Evolutionary conservation across 2,113 vertebrate genomes (phyloP).

Genomic region (Calypte anna): DNA sequence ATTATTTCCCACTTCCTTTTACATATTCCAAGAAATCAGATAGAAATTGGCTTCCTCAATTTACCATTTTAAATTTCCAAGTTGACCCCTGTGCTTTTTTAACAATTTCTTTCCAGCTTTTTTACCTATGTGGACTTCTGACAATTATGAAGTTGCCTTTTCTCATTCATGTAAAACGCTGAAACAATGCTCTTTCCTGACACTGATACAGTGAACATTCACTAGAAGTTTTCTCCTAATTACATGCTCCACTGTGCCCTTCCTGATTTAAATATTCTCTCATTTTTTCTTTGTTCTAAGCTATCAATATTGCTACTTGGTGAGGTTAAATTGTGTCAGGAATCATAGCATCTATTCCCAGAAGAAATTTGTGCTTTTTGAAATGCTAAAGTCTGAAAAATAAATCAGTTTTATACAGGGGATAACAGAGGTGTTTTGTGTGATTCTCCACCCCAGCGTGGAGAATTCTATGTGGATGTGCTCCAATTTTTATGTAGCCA

Average conservation of each 20-base stretch:
- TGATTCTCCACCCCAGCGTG: neutral
- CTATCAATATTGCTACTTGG: neutral
- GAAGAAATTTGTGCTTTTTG: neutral
- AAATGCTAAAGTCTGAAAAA: conserved; percentile 3
- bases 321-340: neutral
- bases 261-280: conserved; percentile 67
- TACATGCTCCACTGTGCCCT: conserved; percentile 64
- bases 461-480: neutral
- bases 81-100: neutral
- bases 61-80: neutral
- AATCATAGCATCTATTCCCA: conserved; percentile 30
- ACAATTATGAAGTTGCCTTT: conserved; percentile 67
- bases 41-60: neutral
- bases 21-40: neutral
- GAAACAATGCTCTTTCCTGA: conserved; percentile 58
- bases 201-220: conserved; percentile 37
- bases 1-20: neutral
- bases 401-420: neutral
- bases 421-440: neutral
- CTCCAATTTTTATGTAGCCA: neutral
- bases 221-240: conserved; percentile 69
- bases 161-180: conserved; percentile 62
- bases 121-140: neutral
- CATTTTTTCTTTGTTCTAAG: conserved; percentile 66
- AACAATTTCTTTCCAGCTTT: neutral